Evolutionary conservation across 2,113 vertebrate species (phyloP).

Genomic region (Jacana jacana): DNA sequence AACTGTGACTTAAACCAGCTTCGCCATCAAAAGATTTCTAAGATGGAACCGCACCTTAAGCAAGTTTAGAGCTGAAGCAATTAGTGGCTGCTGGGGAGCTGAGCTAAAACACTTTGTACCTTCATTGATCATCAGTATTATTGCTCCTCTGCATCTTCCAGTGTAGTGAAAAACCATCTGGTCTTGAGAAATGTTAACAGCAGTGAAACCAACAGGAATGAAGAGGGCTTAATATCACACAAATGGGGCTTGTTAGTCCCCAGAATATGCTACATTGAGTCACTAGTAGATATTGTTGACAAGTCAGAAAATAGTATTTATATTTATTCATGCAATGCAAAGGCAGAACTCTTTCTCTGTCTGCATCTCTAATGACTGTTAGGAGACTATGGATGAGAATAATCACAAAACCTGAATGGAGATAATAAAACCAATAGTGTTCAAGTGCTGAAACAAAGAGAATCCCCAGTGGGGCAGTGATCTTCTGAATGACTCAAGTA

Average conservation of each 20-base stretch:
- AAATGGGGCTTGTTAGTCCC: not conserved
- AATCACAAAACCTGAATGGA: slow-evolving; percentile 46
- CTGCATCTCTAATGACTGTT: slow-evolving; percentile 51
- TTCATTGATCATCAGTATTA: slow-evolving; percentile 19
- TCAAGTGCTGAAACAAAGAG: slow-evolving; percentile 69
- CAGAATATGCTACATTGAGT: not conserved
- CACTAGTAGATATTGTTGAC: not conserved
- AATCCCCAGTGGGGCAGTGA: slow-evolving; percentile 58
- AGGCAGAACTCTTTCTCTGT: slow-evolving; percentile 19
- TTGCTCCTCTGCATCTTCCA: slow-evolving; percentile 7
- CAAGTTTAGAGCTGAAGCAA: slow-evolving; percentile 49
- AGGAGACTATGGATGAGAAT: slow-evolving; percentile 36
- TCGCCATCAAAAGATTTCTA: not conserved
- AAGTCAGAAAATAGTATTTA: slow-evolving; percentile 34
- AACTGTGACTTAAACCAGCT: not conserved
- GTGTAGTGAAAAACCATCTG: slow-evolving; percentile 20
- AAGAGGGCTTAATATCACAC: not conserved
- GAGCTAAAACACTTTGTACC: slow-evolving; percentile 30
- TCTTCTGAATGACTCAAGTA: slow-evolving; percentile 66
- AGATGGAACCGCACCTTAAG: slow-evolving; percentile 8
- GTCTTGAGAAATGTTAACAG: not conserved
- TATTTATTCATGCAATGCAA: slow-evolving; percentile 50
- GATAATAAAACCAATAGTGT: slow-evolving; percentile 62
- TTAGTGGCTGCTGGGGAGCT: slow-evolving; percentile 34
- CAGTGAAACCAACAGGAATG: not conserved